phyloP scores from a whole-genome alignment of 2,113 vertebrate species.

The Mustela lutreola region DNA sequence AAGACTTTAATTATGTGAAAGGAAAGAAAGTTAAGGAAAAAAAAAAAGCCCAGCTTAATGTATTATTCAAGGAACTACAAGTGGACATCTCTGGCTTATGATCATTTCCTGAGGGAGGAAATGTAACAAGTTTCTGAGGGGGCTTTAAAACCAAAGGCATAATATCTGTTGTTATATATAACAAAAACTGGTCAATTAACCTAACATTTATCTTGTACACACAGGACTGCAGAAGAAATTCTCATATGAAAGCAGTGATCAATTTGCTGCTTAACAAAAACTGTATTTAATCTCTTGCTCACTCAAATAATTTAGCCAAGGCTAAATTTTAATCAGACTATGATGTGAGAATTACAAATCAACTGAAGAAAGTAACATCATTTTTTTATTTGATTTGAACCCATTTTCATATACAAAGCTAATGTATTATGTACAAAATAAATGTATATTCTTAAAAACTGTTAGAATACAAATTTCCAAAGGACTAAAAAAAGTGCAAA shows the following conservation, averaged over 20 bases:
- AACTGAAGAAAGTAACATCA: conserved; percentile 77
- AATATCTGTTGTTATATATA: neutral
- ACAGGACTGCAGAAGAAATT: neutral
- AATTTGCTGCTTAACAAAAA: conserved; percentile 17
- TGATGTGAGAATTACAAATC: conserved; percentile 56
- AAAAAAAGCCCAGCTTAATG: neutral
- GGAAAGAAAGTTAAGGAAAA: neutral
- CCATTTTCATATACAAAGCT: conserved; percentile 94
- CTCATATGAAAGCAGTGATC: conserved; percentile 21
- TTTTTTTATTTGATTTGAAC: conserved; percentile 91
- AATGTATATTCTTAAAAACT: conserved; percentile 93
- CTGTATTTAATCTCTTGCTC: conserved; percentile 7
- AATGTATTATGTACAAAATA: conserved; percentile 93
- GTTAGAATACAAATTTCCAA: conserved; percentile 93
- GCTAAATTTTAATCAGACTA: conserved; percentile 4
- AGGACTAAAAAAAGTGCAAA: conserved; percentile 97
- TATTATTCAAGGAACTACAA: conserved; percentile 4
- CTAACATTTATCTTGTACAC: conserved; percentile 22
- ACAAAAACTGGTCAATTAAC: conserved; percentile 16
- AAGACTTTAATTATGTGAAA: neutral
- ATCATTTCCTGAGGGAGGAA: conserved; percentile 1
- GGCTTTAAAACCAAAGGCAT: conserved; percentile 37
- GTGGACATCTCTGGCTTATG: neutral
- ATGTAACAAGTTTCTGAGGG: conserved; percentile 6
- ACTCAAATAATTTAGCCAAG: conserved; percentile 18